These are phyloP conservation scores for Trissonchulus latispiculum DNA, from an alignment of 2,888 invertebrate genomes.

Conservation along the genomic window DNA sequence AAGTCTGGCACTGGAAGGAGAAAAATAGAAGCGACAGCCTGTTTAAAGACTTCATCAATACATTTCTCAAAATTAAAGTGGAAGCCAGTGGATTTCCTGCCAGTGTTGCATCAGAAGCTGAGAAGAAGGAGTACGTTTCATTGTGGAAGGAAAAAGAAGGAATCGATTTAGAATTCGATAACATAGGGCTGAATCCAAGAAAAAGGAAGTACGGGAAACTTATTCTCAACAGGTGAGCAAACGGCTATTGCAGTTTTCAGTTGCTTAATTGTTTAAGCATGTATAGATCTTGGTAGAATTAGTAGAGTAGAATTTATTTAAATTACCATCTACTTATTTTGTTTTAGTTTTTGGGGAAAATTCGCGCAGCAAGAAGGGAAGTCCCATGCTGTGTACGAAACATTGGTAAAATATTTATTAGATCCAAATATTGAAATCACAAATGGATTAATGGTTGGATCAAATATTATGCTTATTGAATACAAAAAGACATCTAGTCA, in stretches of 20 bases:
- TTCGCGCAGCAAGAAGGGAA: not conserved
- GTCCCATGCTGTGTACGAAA: not conserved
- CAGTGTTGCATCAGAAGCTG: too few species aligned
- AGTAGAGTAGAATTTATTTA: too few species aligned
- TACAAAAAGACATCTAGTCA: not conserved
- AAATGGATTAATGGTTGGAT: not conserved
- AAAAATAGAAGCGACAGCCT: not conserved
- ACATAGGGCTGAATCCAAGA: not conserved
- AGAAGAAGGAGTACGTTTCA: not conserved
- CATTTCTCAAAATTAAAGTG: not conserved
- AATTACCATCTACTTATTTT: not conserved
- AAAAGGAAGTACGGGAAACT: conserved; percentile 2
- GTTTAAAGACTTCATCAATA: not conserved
- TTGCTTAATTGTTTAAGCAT: too few species aligned
- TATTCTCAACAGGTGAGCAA: not conserved
- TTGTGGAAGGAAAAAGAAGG: conserved; percentile 10
- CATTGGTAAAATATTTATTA: not conserved
- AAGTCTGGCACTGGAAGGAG: not conserved
- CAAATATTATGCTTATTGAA: not conserved
- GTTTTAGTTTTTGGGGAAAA: conserved; percentile 2
- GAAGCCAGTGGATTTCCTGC: conserved; percentile 1
- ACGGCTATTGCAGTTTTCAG: too few species aligned
- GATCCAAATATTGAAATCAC: not conserved
- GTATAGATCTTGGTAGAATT: too few species aligned
- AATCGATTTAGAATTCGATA: not conserved